Conservation (phyloP, 2,888 invertebrate genomes). For the Dicycla oo region DNA sequence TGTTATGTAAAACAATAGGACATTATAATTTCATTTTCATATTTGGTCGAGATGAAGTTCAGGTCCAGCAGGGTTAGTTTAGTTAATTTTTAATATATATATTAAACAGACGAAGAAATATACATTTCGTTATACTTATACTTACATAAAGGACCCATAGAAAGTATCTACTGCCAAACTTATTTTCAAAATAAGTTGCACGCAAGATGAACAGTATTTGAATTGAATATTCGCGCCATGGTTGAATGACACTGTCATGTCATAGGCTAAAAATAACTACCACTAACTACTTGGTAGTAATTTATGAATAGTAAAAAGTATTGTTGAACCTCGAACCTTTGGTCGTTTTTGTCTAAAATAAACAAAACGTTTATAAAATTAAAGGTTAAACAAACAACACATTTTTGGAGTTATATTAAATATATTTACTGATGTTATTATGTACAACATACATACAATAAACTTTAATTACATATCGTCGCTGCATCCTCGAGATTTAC, state of each 20-base stretch:
- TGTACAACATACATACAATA: too few relatives aligned
- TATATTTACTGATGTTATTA: too few relatives aligned
- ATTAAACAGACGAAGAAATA: not conserved
- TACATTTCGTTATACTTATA: not conserved
- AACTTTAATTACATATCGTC: too few relatives aligned
- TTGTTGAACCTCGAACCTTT: not conserved
- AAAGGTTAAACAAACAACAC: too few relatives aligned
- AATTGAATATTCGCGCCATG: constrained; percentile 1
- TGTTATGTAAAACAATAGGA: too few relatives aligned
- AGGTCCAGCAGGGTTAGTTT: too few relatives aligned
- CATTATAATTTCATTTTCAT: too few relatives aligned
- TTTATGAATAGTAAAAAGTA: constrained; percentile 3
- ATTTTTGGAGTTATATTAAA: too few relatives aligned
- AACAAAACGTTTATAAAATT: not conserved
- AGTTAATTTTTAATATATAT: too few relatives aligned
- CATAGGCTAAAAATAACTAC: constrained; percentile 9
- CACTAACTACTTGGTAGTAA: constrained; percentile 14
- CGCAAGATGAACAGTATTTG: not conserved
- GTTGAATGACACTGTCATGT: not conserved
- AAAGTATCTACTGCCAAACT: not conserved
- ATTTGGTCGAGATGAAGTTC: too few relatives aligned
- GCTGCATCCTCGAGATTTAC: too few relatives aligned
- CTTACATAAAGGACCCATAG: not conserved
- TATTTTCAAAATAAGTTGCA: not conserved
- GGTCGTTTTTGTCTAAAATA: too few relatives aligned